A percentile compares a stretch with the other conserved stretches of the same genome.
Evolutionary conservation across 2,113 vertebrate genomes (phyloP).

Genomic region (Elaphurus davidianus): DNA sequence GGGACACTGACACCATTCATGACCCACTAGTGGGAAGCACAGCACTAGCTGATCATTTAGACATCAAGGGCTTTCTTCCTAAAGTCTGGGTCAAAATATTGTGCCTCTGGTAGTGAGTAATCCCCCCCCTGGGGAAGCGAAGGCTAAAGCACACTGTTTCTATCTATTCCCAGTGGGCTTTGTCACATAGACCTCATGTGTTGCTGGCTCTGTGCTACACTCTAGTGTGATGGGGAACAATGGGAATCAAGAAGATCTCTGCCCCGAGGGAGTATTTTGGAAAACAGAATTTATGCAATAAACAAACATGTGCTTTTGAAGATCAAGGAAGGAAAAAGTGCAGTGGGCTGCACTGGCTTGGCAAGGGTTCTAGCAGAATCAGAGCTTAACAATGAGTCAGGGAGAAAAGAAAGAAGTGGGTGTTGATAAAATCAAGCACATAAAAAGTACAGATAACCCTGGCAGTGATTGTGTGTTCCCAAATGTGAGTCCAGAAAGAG

Average conservation of each 20-base stretch:
- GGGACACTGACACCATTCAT: background rate
- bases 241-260: background rate
- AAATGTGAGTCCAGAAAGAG: background rate
- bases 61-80: background rate
- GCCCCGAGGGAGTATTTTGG: background rate
- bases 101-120: background rate
- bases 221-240: background rate
- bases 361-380: background rate
- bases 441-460: too few relatives aligned
- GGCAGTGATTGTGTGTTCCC: background rate
- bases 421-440: background rate
- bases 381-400: background rate
- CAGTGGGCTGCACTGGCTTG: background rate
- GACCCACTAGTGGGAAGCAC: background rate
- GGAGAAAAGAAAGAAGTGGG: background rate
- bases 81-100: background rate
- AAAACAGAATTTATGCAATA: background rate
- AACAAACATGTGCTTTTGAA: background rate
- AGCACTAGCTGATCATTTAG: background rate
- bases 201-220: too few relatives aligned
- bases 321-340: background rate
- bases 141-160: background rate
- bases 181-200: fast-evolving
- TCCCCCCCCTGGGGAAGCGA: background rate
- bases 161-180: background rate